Conservation (phyloP, 2,113 vertebrate genomes). For the human region DNA sequence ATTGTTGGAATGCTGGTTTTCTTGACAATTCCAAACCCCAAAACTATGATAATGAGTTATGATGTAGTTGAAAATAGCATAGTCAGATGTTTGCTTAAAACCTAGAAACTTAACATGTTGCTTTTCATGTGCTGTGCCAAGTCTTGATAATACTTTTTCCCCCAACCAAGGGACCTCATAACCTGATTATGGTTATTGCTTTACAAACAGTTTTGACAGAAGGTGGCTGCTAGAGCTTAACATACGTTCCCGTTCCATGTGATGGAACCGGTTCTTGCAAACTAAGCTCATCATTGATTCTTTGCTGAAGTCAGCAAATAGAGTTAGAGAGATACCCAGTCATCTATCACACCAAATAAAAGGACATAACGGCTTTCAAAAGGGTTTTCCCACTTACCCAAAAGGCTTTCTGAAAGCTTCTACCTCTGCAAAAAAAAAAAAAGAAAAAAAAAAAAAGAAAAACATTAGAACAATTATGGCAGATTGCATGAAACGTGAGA, state of each 20-base stretch:
- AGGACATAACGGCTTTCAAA: slow-evolving; percentile 94
- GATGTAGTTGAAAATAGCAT: slow-evolving; percentile 90
- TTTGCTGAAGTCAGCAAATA: slow-evolving; percentile 97
- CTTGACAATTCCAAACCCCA: slow-evolving; percentile 88
- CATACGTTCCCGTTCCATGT: slow-evolving; percentile 88
- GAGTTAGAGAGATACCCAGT: slow-evolving; percentile 96
- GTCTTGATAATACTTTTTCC: slow-evolving; percentile 91
- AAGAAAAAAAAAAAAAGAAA: slow-evolving; percentile 81
- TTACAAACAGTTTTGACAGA: slow-evolving; percentile 93
- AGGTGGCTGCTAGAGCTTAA: slow-evolving; percentile 94
- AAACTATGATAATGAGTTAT: slow-evolving; percentile 89
- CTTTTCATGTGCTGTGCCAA: slow-evolving; percentile 95
- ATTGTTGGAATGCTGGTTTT: slow-evolving; percentile 90
- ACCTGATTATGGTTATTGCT: slow-evolving; percentile 94
- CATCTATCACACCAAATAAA: slow-evolving; percentile 99
- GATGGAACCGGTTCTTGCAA: slow-evolving; percentile 91
- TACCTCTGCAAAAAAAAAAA: slow-evolving; percentile 97
- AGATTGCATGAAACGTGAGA: slow-evolving; percentile 97
- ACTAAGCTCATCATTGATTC: slow-evolving; percentile 94
- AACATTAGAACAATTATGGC: slow-evolving; percentile 95
- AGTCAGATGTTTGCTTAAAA: slow-evolving; percentile 93
- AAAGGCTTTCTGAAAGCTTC: slow-evolving; percentile 99
- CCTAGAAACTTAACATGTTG: slow-evolving; percentile 93
- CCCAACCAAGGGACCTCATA: slow-evolving; percentile 95
- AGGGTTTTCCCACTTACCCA: slow-evolving; percentile 98